These are phyloP conservation scores for Spatulosminthurus flaviceps DNA, from an alignment of 2,888 invertebrate species.

Conservation along the genomic window DNA sequence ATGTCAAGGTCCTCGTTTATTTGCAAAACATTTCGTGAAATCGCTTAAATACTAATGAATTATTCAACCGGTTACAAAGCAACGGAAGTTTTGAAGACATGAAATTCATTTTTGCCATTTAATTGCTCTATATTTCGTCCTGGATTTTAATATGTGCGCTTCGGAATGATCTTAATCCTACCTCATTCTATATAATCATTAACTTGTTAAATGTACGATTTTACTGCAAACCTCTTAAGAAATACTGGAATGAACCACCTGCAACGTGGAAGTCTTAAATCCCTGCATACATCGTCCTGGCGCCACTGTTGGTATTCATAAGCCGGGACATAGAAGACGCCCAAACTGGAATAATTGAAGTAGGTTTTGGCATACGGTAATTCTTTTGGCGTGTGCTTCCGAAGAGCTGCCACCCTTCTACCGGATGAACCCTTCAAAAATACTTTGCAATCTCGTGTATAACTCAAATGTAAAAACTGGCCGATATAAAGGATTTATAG, in stretches of 20 bases:
- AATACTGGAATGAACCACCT: too few species aligned
- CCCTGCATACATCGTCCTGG: too few species aligned
- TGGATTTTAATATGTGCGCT: background rate
- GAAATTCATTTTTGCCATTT: background rate
- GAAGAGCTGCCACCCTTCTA: background rate
- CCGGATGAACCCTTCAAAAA: background rate
- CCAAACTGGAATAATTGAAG: too few species aligned
- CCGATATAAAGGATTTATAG: background rate
- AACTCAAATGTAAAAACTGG: background rate
- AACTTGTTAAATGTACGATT: background rate
- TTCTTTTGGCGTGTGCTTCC: background rate
- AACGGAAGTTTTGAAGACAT: background rate
- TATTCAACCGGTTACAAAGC: background rate
- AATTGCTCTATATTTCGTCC: background rate
- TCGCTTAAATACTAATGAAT: background rate
- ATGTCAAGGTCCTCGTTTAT: slow-evolving; percentile 3
- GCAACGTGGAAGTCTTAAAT: too few species aligned
- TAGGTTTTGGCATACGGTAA: too few species aligned
- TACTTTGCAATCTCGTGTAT: background rate
- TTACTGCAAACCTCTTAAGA: background rate
- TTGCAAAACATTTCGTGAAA: background rate
- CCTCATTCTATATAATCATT: background rate
- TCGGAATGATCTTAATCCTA: background rate
- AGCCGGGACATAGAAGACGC: too few species aligned
- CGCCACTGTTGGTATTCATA: too few species aligned